A percentile compares a stretch with the other conserved stretches of the same genome.
phyloP scores from a whole-genome alignment of 2,113 vertebrate species.

The Percina caprodes region DNA sequence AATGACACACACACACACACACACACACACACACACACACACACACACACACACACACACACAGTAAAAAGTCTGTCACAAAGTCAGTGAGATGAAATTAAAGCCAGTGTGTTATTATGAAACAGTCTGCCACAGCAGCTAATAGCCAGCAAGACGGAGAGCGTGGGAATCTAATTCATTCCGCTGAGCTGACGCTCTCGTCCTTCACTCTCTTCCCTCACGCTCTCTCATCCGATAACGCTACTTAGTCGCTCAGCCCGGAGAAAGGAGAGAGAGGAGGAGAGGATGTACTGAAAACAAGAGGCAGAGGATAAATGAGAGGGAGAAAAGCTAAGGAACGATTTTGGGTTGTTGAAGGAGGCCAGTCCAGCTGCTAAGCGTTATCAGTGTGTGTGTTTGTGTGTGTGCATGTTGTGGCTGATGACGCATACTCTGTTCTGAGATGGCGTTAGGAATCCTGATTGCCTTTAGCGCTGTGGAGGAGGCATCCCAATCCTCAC shows the following conservation, averaged over 20 bases:
- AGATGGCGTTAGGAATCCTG: slow-evolving; percentile 86
- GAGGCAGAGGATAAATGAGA: slow-evolving; percentile 50
- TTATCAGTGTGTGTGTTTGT: slow-evolving; percentile 53
- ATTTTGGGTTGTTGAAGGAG: slow-evolving; percentile 40
- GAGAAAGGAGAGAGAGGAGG: slow-evolving; percentile 18
- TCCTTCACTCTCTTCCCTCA: slow-evolving; percentile 65
- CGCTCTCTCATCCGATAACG: slow-evolving; percentile 34
- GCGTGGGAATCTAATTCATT: slow-evolving; percentile 86
- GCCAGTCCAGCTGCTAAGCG: slow-evolving; percentile 80
- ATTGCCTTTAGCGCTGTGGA: slow-evolving; percentile 87
- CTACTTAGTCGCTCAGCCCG: slow-evolving; percentile 33
- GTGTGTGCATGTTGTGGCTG: slow-evolving; percentile 60
- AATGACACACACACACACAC: too few relatives aligned
- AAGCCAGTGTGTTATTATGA: slow-evolving; percentile 35
- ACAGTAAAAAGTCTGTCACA: not conserved
- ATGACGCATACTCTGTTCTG: slow-evolving; percentile 85
- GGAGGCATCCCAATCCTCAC: slow-evolving; percentile 78
- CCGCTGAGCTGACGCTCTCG: slow-evolving; percentile 72
- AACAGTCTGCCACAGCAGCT: slow-evolving; percentile 42
- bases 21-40: not conserved
- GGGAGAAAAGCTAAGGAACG: slow-evolving; percentile 52
- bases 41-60: slow-evolving; percentile 7
- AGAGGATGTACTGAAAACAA: slow-evolving; percentile 30
- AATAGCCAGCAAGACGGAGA: slow-evolving; percentile 76
- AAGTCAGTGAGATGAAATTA: slow-evolving; percentile 11